These are phyloP conservation scores for Microctenopoma steveboyesi DNA, from an alignment of 2,797 vertebrate genomes.

Conservation along the genomic window DNA sequence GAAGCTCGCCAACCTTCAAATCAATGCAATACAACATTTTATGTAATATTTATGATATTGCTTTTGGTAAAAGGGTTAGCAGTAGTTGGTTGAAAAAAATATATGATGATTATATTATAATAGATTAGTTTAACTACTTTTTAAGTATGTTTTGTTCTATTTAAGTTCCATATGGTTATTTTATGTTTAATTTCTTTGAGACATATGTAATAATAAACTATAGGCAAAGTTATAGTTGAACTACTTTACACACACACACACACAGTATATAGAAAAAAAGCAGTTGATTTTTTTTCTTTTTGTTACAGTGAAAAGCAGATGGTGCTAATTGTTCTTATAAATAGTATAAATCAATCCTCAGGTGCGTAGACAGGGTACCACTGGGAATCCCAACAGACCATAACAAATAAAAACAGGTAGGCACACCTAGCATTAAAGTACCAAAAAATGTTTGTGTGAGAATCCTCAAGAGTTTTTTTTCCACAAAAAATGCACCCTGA, in stretches of 20 bases:
- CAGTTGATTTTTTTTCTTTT: neutral
- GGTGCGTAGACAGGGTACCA: constrained; percentile 3
- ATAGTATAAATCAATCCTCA: constrained; percentile 37
- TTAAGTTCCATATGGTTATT: neutral
- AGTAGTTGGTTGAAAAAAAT: too few relatives aligned
- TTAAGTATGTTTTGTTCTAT: neutral
- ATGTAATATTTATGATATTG: constrained; percentile 38
- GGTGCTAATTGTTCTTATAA: constrained; percentile 43
- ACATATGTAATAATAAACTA: neutral
- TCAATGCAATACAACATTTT: constrained; percentile 1
- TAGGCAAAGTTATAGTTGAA: constrained; percentile 1
- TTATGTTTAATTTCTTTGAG: neutral
- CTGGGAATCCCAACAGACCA: constrained; percentile 23
- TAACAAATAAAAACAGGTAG: constrained; percentile 5
- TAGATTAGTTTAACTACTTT: neutral
- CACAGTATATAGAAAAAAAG: too few relatives aligned
- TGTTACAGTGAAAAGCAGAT: constrained; percentile 15
- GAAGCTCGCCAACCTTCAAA: constrained; percentile 20
- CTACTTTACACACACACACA: neutral
- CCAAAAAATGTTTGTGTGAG: constrained; percentile 30
- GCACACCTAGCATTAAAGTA: constrained; percentile 19
- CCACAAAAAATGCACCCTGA: neutral
- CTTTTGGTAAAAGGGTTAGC: too few relatives aligned
- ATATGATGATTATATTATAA: neutral
- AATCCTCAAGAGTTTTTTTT: constrained; percentile 27